phyloP scores from a whole-genome alignment of 2,888 invertebrate genomes.

The Marronus borbonicus region DNA sequence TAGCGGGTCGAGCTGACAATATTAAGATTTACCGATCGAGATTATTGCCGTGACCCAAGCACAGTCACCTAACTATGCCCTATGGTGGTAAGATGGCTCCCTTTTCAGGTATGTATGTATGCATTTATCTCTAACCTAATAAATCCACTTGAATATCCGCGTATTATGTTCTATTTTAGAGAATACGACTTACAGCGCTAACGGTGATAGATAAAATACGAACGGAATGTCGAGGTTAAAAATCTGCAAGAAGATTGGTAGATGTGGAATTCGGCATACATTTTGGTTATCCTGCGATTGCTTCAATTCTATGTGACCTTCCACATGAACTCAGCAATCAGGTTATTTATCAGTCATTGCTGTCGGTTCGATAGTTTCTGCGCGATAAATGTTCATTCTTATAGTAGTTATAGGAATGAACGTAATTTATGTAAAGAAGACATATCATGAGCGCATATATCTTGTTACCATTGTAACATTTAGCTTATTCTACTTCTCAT shows the following conservation, averaged over 20 bases:
- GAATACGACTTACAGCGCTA: neutral
- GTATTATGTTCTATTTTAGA: slow-evolving; percentile 31
- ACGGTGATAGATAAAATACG: slow-evolving; percentile 7
- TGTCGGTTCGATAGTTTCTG: no score
- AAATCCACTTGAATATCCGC: slow-evolving; percentile 26
- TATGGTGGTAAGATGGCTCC: slow-evolving; percentile 23
- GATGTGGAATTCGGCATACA: neutral
- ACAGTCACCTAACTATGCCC: slow-evolving; percentile 42
- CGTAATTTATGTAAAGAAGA: no score
- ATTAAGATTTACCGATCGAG: slow-evolving; percentile 64
- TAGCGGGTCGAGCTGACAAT: slow-evolving; percentile 61
- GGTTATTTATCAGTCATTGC: no score
- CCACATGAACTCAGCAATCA: no score
- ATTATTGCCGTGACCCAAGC: slow-evolving; percentile 55
- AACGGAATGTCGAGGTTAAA: neutral
- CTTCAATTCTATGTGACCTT: no score
- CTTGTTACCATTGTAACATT: no score
- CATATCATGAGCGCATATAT: no score
- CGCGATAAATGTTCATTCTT: no score
- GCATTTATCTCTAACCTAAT: slow-evolving; percentile 27
- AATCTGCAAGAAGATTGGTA: no score
- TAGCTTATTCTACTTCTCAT: no score
- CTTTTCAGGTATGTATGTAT: slow-evolving; percentile 25
- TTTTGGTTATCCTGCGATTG: neutral
- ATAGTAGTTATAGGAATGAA: no score